Evolutionary conservation across 2,888 invertebrate species (phyloP).

Genomic region (Drosophila atripex): DNA sequence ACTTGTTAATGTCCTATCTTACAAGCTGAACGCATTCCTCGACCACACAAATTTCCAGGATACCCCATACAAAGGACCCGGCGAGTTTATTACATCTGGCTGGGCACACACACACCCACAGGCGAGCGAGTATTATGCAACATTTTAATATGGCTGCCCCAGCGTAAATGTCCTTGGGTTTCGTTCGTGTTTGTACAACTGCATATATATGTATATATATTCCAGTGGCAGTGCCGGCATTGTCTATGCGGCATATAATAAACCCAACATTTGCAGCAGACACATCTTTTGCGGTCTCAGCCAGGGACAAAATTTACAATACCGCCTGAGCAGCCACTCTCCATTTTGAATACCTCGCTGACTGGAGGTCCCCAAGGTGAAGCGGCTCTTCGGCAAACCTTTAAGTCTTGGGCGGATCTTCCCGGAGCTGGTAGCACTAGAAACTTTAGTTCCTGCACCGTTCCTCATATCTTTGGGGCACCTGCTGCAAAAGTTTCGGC

Average conservation of each 20-base stretch:
- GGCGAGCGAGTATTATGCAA: conserved; percentile 60
- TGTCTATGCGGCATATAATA: conserved; percentile 62
- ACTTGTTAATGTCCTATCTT: conserved; percentile 57
- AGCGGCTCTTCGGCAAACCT: conserved; percentile 43
- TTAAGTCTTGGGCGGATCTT: conserved; percentile 47
- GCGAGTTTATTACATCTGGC: conserved; percentile 71
- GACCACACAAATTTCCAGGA: conserved; percentile 56
- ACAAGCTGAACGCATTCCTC: conserved; percentile 70
- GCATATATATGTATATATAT: conserved; percentile 3
- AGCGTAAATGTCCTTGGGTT: conserved; percentile 7
- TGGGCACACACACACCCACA: conserved; percentile 33
- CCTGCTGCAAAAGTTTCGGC: conserved; percentile 69
- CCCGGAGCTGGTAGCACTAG: conserved; percentile 50
- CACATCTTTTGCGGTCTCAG: conserved; percentile 61
- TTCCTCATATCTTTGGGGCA: conserved; percentile 57
- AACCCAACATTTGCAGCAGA: conserved; percentile 59
- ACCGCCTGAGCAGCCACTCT: conserved; percentile 3
- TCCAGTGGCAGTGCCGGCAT: conserved; percentile 15
- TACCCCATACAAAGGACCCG: conserved; percentile 23
- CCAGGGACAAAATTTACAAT: conserved; percentile 52
- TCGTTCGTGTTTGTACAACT: conserved; percentile 5
- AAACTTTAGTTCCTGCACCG: conserved; percentile 53
- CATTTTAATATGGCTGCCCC: conserved; percentile 78
- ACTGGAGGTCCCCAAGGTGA: conserved; percentile 5
- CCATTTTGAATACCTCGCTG: not conserved